Evolutionary conservation across 1,140 invertebrate species (phyloP), one percentile per base, ranked within the genome.

Genomic region (Monomorium pharaonis): DNA sequence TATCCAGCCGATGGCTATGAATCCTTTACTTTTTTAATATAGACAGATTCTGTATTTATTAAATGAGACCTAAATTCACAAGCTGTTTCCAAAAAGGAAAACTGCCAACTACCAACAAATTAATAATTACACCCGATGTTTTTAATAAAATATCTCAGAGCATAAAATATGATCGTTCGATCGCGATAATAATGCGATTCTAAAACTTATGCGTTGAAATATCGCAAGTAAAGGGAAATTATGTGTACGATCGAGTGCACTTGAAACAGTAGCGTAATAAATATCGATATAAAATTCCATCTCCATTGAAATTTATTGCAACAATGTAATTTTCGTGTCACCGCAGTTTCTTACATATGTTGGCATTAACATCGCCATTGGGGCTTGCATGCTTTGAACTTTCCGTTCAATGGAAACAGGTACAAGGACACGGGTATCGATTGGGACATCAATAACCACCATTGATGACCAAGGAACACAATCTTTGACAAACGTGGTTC

Each of bases 241-340:
- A 62, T 60, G 21, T 30, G 24, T 18, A 47, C 6, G 9, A 58
- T 51, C 21, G 10, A 51, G 21, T 44, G 16, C 33, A 60, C 54
- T 33, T 24, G 21, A 80, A 69, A 37, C 10, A 47, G 18, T 9
- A n/a, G 37, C 76, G 16, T 47, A 51, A n/a, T n/a, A n/a, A n/a
- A n/a, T n/a, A n/a, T 33, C 58, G 9, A 49, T 37, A 37, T 67
- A 80, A 80, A 80, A 80, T 60, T 76, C 16, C 9, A 80, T 33
- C 2, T 69, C 14, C n/a, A 9, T 80, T 69, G 62, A 6, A 16
- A 80, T 80, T 67, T 51, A 69, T 37, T 51, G 44, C 9, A 24
- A 37, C 14, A 80, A 69, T 54, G 44, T 44, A 78, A 78, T 78
- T 80, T 67, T 51, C 27, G 0, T 37, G 42, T 67, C n/a, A 67